These are phyloP conservation scores for Chlorospingus semifuscus DNA, from an alignment of 2,797 vertebrate genomes.

Conservation along the genomic window DNA sequence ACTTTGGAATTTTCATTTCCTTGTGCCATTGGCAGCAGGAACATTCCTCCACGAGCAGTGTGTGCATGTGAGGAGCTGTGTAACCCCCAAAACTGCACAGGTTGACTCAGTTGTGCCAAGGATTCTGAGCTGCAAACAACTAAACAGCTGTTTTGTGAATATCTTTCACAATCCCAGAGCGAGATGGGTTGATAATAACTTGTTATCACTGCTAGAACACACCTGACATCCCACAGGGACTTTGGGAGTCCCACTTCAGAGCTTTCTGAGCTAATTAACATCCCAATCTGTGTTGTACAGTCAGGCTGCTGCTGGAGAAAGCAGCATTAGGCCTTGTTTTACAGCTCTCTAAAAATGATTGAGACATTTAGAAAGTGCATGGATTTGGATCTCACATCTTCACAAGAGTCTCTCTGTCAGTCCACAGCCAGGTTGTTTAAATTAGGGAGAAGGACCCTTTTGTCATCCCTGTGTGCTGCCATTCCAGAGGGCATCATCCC, in stretches of 20 bases:
- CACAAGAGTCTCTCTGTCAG: background rate
- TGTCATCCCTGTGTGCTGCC: background rate
- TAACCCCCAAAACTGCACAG: background rate
- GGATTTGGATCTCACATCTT: background rate
- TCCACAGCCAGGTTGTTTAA: background rate
- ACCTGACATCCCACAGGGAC: slow-evolving; percentile 27
- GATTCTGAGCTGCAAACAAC: background rate
- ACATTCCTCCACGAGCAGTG: background rate
- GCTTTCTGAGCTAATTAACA: slow-evolving; percentile 44
- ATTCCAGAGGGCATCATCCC: background rate
- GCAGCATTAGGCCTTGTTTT: background rate
- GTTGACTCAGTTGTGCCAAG: background rate
- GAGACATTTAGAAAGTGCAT: background rate
- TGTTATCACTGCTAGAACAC: background rate
- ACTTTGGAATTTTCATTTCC: background rate
- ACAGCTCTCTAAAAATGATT: background rate
- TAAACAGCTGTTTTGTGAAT: background rate
- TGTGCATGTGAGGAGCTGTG: background rate
- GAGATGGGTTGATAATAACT: slow-evolving; percentile 1
- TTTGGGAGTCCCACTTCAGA: slow-evolving; percentile 9
- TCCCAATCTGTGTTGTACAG: background rate
- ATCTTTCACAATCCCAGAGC: background rate
- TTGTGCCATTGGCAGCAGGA: background rate
- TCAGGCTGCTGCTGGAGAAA: background rate
- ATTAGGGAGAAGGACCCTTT: background rate